Conservation (phyloP, 1,140 invertebrate species). For the Magallana gigas region DNA sequence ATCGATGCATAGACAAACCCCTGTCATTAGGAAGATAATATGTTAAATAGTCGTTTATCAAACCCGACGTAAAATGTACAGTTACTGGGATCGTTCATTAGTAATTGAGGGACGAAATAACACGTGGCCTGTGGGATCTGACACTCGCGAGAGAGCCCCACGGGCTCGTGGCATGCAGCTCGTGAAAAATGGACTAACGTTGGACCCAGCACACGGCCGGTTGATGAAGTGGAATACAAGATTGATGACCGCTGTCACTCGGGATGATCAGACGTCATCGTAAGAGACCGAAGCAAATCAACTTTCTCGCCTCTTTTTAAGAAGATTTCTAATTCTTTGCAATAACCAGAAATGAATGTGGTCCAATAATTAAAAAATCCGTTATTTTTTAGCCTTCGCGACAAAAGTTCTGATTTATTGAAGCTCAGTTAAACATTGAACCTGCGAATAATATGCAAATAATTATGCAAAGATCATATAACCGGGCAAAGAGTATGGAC, state of each 20-base stretch:
- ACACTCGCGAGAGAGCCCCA: not conserved
- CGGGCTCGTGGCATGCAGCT: not conserved
- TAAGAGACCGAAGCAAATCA: not conserved
- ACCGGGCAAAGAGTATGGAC: not conserved
- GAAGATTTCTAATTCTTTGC: not conserved
- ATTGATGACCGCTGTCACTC: conserved; percentile 4
- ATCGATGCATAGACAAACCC: not conserved
- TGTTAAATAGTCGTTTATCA: conserved; percentile 34
- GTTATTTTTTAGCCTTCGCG: too few relatives aligned
- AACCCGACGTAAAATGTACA: conserved; percentile 7
- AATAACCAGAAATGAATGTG: too few relatives aligned
- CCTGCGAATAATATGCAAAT: not conserved
- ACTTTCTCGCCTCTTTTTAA: not conserved
- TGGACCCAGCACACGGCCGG: not conserved
- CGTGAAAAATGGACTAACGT: conserved; percentile 17
- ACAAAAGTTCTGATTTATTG: too few relatives aligned
- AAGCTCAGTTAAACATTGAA: too few relatives aligned
- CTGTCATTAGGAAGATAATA: conserved; percentile 34
- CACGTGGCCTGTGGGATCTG: conserved; percentile 6
- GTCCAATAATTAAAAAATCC: too few relatives aligned
- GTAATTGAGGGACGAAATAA: not conserved
- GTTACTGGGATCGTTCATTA: not conserved
- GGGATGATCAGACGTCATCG: not conserved
- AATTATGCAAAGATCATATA: not conserved
- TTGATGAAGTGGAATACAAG: not conserved